These are phyloP conservation scores for Drosophila mayaguana DNA, from an alignment of 2,888 invertebrate species.

Conservation along the genomic window DNA sequence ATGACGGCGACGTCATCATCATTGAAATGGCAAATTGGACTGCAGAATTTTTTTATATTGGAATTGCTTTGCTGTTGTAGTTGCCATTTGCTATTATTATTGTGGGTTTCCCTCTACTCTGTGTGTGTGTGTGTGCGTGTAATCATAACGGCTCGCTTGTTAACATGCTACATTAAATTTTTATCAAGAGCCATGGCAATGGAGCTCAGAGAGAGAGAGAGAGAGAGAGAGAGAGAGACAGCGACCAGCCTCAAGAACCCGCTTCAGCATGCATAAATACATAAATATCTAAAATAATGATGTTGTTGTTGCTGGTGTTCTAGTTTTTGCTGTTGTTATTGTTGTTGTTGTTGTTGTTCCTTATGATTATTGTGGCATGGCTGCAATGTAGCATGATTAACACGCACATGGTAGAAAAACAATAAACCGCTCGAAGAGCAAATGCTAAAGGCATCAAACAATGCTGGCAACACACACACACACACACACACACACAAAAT, in stretches of 20 bases:
- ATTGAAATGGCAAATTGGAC: constrained; percentile 73
- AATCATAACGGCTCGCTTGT: constrained; percentile 79
- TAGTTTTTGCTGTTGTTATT: constrained; percentile 30
- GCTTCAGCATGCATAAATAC: constrained; percentile 55
- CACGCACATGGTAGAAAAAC: constrained; percentile 44
- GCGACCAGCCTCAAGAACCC: constrained; percentile 27
- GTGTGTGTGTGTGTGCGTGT: constrained; percentile 35
- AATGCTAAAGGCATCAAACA: constrained; percentile 68
- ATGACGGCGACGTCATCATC: constrained; percentile 48
- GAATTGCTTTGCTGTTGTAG: constrained; percentile 60
- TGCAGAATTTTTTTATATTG: constrained; percentile 68
- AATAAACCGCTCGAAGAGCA: constrained; percentile 48
- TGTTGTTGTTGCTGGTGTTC: constrained; percentile 48
- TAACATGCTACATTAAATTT: constrained; percentile 80
- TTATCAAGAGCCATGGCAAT: constrained; percentile 74
- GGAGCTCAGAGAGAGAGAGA: constrained; percentile 15
- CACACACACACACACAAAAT: constrained; percentile 22
- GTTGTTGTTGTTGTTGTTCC: constrained; percentile 59
- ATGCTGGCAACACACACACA: constrained; percentile 31
- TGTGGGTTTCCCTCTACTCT: constrained; percentile 18
- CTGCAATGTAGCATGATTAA: constrained; percentile 75
- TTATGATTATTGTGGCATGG: constrained; percentile 69
- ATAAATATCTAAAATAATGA: constrained; percentile 76
- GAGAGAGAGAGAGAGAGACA: neutral
- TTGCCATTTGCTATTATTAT: constrained; percentile 51